phyloP scores from a whole-genome alignment of 2,113 vertebrate genomes.

The Toxotes chatareus region DNA sequence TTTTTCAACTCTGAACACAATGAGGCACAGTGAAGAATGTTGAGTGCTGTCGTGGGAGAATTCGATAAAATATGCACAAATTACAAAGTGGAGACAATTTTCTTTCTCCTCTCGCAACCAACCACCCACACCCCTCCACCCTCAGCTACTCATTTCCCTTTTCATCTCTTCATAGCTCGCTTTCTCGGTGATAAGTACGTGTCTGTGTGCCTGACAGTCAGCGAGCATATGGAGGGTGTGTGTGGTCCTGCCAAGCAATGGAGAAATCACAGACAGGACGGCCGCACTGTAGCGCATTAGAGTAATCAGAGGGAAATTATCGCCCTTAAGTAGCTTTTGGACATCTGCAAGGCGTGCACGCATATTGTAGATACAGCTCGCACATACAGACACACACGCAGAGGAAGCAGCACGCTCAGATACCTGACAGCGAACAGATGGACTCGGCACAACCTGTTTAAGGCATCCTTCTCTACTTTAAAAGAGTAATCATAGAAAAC shows the following conservation, averaged over 20 bases:
- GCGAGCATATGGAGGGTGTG: constrained; percentile 73
- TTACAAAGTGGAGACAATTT: constrained; percentile 75
- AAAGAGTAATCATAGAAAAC: constrained; percentile 63
- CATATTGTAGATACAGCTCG: constrained; percentile 37
- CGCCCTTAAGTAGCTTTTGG: constrained; percentile 75
- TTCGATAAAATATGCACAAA: constrained; percentile 74
- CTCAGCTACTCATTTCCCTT: constrained; percentile 51
- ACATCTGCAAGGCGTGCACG: constrained; percentile 66
- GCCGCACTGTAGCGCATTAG: constrained; percentile 65
- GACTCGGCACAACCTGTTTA: constrained; percentile 59
- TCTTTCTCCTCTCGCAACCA: not conserved
- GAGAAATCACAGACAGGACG: constrained; percentile 68
- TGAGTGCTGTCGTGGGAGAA: constrained; percentile 60
- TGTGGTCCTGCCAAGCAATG: constrained; percentile 73
- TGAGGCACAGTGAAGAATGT: constrained; percentile 65
- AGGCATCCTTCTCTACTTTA: constrained; percentile 47
- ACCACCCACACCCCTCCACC: not conserved
- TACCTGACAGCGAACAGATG: constrained; percentile 76
- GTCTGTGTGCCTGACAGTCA: constrained; percentile 62
- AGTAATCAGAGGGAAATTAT: constrained; percentile 78
- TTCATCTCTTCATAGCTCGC: constrained; percentile 60
- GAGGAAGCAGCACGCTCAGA: constrained; percentile 12
- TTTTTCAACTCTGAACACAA: constrained; percentile 67
- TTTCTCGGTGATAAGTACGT: constrained; percentile 51
- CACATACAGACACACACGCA: not conserved